Evolutionary conservation across 2,888 invertebrate genomes (phyloP).

Genomic region (Cylindroiulus punctatus): DNA sequence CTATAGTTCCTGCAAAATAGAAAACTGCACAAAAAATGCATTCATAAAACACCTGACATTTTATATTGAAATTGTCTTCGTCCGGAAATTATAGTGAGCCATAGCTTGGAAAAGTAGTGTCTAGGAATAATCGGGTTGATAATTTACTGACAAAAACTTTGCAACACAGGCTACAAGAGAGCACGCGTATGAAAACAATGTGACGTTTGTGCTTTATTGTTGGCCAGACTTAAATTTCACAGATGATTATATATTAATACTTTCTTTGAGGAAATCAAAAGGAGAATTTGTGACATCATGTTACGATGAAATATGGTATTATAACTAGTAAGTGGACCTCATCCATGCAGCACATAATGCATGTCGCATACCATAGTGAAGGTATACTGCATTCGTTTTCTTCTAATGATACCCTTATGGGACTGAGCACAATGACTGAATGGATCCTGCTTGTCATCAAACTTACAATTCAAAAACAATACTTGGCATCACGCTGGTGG

Average conservation of each 20-base stretch:
- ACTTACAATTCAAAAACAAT: constrained; percentile 33
- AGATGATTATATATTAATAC: constrained; percentile 27
- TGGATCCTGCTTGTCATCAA: constrained; percentile 23
- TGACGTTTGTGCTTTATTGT: constrained; percentile 26
- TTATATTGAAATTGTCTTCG: neutral
- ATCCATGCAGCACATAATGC: neutral
- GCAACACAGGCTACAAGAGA: neutral
- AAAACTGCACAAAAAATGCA: too few relatives aligned
- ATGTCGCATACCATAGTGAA: neutral
- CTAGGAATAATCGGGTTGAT: neutral
- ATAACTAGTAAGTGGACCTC: constrained; percentile 1
- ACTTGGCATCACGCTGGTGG: constrained; percentile 10
- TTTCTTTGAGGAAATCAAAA: constrained; percentile 33
- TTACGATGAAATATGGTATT: neutral
- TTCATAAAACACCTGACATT: neutral
- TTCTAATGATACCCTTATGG: constrained; percentile 10
- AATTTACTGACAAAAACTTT: neutral
- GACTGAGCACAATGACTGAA: neutral
- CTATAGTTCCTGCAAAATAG: too few relatives aligned
- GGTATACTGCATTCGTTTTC: neutral
- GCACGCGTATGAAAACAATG: neutral
- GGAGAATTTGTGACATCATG: neutral
- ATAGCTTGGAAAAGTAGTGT: neutral
- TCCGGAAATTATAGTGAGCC: neutral
- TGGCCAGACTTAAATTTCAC: neutral